Conservation (phyloP, 35 echinoderm and acorn worm species). For the Amphiura filiformis region DNA sequence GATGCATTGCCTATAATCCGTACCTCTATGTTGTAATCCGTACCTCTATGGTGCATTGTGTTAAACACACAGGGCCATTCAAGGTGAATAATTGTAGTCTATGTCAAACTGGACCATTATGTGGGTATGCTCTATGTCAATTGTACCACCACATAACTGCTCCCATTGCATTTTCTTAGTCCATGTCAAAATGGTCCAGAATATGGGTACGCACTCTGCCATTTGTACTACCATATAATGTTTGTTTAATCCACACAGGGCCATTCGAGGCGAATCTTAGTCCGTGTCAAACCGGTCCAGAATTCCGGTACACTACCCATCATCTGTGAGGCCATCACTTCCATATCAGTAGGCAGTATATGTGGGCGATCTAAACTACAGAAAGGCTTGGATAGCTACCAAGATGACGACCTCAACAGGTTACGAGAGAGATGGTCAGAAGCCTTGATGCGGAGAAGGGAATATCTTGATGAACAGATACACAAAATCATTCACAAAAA, state of each 20-base stretch:
- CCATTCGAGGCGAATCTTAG: conserved; percentile 78
- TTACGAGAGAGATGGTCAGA: conserved; percentile 91
- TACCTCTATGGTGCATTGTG: no score
- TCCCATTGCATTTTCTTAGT: no score
- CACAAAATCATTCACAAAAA: conserved; percentile 91
- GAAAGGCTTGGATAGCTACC: conserved; percentile 91
- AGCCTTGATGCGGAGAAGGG: conserved; percentile 81
- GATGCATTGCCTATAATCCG: no score
- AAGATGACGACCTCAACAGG: conserved; percentile 78
- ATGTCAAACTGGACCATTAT: no score
- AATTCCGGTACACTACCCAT: conserved; percentile 91
- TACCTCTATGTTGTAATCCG: no score
- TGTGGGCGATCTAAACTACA: conserved; percentile 81
- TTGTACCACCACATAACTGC: no score
- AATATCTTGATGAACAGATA: conserved; percentile 98
- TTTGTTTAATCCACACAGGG: conserved; percentile 57
- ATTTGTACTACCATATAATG: no score
- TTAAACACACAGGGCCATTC: conserved; percentile 62
- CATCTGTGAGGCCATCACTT: conserved; percentile 92
- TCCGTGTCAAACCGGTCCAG: conserved; percentile 78
- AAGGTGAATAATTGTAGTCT: no score
- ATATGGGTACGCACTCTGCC: conserved; percentile 80
- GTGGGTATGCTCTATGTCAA: no score
- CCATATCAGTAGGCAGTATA: conserved; percentile 85
- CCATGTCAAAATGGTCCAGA: conserved; percentile 70